A percentile compares a stretch with the other conserved stretches of the same genome.
phyloP scores from a whole-genome alignment of 2,113 vertebrate species.

The Suricata suricatta region DNA sequence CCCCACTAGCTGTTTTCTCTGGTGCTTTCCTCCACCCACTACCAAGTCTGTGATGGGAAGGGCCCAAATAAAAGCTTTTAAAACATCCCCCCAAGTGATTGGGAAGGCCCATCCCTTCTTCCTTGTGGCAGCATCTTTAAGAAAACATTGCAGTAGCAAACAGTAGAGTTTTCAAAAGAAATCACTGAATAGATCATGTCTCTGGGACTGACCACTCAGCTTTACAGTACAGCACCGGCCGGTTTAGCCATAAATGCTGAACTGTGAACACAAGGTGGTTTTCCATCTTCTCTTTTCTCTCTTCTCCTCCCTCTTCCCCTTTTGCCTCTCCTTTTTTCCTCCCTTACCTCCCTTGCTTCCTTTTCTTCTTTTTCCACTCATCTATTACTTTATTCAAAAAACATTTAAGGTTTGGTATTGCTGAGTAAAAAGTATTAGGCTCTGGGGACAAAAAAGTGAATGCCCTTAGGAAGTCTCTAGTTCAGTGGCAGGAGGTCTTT shows the following conservation, averaged over 20 bases:
- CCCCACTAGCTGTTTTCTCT: background rate
- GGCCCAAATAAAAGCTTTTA: background rate
- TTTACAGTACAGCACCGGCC: no score
- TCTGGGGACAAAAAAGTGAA: background rate
- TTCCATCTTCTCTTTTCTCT: background rate
- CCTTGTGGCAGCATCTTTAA: background rate
- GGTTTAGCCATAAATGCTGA: background rate
- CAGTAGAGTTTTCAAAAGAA: background rate
- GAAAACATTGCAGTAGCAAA: background rate
- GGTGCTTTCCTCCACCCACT: background rate
- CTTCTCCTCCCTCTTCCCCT: background rate
- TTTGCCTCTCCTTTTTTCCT: no score
- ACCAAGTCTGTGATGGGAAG: background rate
- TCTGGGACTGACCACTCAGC: background rate
- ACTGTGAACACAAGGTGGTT: background rate
- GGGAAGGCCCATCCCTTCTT: background rate
- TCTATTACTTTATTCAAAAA: background rate
- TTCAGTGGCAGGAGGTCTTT: background rate
- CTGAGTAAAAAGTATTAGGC: background rate
- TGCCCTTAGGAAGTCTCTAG: background rate
- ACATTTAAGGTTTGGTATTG: background rate
- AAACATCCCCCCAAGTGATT: background rate
- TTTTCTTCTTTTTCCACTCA: background rate
- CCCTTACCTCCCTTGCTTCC: background rate
- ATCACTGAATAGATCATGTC: background rate